phyloP scores from a whole-genome alignment of 2,113 vertebrate species.

The Engraulis encrasicolus region DNA sequence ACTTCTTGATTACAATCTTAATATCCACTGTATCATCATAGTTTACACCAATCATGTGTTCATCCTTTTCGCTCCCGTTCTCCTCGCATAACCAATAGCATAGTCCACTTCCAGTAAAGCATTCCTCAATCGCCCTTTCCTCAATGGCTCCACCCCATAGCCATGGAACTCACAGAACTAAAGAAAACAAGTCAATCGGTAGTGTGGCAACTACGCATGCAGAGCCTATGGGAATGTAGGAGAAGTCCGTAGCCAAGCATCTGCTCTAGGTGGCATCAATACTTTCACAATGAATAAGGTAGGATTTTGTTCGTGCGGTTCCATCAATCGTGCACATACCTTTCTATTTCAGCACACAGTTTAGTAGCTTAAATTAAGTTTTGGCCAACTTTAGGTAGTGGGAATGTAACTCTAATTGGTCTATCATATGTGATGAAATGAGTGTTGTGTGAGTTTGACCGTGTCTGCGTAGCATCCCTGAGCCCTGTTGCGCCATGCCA shows the following conservation, averaged over 20 bases:
- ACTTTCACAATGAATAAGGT: slow-evolving; percentile 62
- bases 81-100: slow-evolving; percentile 40
- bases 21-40: neutral
- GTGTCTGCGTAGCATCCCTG: neutral
- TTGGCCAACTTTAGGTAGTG: neutral
- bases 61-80: neutral
- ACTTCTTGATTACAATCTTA: neutral
- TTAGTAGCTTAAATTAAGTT: neutral
- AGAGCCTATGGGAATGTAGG: slow-evolving; percentile 38
- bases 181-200: slow-evolving; percentile 66
- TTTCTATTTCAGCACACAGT: neutral
- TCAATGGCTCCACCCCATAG: slow-evolving; percentile 60
- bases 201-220: slow-evolving; percentile 26
- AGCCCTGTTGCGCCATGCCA: slow-evolving; percentile 5
- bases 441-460: neutral
- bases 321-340: neutral
- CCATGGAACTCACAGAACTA: slow-evolving; percentile 43
- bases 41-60: slow-evolving; percentile 59
- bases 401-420: neutral
- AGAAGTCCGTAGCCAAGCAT: slow-evolving; percentile 16
- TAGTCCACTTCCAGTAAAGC: slow-evolving; percentile 37
- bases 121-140: slow-evolving; percentile 52
- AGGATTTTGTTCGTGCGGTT: slow-evolving; percentile 28
- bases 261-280: slow-evolving; percentile 12
- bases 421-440: neutral